phyloP scores from a whole-genome alignment of 2,888 invertebrate genomes.

The Cataglyphis rosenhaueri region DNA sequence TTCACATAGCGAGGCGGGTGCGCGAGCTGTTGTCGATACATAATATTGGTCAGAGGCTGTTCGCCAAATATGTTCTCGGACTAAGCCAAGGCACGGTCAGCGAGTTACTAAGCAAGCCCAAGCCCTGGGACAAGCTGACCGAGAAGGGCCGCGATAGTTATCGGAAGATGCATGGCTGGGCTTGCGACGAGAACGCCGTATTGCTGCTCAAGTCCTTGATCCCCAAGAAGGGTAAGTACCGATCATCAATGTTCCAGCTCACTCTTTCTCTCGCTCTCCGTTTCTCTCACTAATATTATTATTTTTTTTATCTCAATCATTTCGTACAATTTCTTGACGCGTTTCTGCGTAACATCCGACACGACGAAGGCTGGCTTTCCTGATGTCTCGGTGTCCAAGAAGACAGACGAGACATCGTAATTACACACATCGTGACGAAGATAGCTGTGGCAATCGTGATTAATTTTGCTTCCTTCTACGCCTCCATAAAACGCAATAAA shows the following conservation, averaged over 20 bases:
- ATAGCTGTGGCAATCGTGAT: conserved; percentile 24
- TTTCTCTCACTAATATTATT: conserved; percentile 35
- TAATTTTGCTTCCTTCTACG: conserved; percentile 39
- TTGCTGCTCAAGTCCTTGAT: conserved; percentile 98
- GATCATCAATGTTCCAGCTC: conserved; percentile 59
- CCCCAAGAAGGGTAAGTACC: conserved; percentile 97
- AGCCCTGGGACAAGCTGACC: conserved; percentile 99
- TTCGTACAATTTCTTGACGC: conserved; percentile 53
- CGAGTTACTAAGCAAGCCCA: conserved; percentile 98
- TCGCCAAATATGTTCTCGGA: conserved; percentile 99
- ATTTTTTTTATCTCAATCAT: conserved; percentile 30
- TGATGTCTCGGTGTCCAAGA: conserved; percentile 35
- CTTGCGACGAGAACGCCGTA: conserved; percentile 98
- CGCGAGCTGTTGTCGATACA: conserved; percentile 97
- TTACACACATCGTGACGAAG: conserved; percentile 40
- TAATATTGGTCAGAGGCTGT: conserved; percentile 99
- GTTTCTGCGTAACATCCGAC: conserved; percentile 48
- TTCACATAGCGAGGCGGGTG: conserved; percentile 96
- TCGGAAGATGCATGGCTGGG: conserved; percentile 99
- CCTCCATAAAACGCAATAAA: conserved; percentile 28
- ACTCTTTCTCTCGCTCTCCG: conserved; percentile 58
- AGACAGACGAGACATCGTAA: conserved; percentile 50
- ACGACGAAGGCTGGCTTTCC: conserved; percentile 58
- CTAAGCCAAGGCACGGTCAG: conserved; percentile 99
- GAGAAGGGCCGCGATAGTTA: conserved; percentile 99